These are phyloP conservation scores for Meriones unguiculatus DNA, from an alignment of 2,113 vertebrate genomes.

Conservation along the genomic window DNA sequence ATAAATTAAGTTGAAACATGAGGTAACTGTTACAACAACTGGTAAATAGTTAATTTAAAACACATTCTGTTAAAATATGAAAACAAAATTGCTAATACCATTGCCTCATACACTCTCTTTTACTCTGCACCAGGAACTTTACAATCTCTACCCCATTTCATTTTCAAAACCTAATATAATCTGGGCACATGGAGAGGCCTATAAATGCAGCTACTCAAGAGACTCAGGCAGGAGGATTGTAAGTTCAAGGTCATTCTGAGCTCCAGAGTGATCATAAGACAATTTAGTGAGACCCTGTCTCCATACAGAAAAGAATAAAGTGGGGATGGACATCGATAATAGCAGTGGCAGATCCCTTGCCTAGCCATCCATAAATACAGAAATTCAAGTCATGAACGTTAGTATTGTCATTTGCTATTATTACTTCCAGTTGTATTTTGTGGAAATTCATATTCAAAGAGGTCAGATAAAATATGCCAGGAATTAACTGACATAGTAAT, in stretches of 20 bases:
- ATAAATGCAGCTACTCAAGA: neutral
- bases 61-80: neutral
- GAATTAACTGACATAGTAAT: neutral
- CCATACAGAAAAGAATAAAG: neutral
- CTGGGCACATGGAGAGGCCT: neutral
- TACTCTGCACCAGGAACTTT: neutral
- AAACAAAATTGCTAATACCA: neutral
- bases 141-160: neutral
- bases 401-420: neutral
- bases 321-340: neutral
- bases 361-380: neutral
- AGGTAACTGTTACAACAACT: no score
- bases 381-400: neutral
- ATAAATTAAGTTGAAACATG: neutral
- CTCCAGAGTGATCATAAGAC: neutral
- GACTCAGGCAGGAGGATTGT: neutral
- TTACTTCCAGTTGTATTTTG: neutral
- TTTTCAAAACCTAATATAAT: neutral
- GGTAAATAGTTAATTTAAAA: neutral
- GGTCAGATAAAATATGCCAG: neutral
- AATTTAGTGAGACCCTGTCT: neutral
- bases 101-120: neutral
- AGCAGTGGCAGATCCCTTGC: neutral
- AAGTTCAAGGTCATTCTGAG: neutral
- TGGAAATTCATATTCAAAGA: slow-evolving; percentile 28